A percentile compares a stretch with the other conserved stretches of the same genome.
Conservation (phyloP, 1,140 invertebrate species). For the Neodiprion lecontei region DNA sequence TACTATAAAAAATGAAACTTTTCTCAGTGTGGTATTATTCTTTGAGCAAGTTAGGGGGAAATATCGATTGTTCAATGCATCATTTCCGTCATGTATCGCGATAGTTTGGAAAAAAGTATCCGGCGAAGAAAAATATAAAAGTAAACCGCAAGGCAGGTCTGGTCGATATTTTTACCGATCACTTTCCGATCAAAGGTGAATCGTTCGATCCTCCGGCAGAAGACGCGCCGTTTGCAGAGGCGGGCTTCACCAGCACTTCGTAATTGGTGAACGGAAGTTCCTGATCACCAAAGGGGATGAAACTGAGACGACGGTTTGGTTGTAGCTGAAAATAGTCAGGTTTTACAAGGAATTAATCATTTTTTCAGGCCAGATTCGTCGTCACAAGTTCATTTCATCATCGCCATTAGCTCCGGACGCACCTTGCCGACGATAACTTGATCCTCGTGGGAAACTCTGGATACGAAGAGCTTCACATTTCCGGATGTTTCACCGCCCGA, state of each 20-base stretch:
- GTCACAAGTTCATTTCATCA: background rate
- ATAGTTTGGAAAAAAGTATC: no score
- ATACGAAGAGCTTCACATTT: constrained; percentile 24
- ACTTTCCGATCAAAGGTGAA: background rate
- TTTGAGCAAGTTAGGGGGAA: no score
- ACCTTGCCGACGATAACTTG: constrained; percentile 21
- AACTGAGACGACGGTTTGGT: constrained; percentile 13
- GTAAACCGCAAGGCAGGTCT: no score
- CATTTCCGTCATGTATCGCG: no score
- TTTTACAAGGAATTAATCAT: background rate
- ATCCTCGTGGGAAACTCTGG: constrained; percentile 26
- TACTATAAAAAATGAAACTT: no score
- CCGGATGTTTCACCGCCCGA: constrained; percentile 22
- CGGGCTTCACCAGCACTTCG: constrained; percentile 19
- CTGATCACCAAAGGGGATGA: constrained; percentile 22
- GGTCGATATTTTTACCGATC: background rate
- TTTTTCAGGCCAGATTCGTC: no score
- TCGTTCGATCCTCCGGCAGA: background rate
- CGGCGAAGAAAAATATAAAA: no score
- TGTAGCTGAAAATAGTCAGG: constrained; percentile 14
- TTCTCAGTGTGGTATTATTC: no score
- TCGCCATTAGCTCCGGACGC: background rate
- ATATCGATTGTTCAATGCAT: no score
- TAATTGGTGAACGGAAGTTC: constrained; percentile 30
- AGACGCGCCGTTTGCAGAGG: background rate